Percentiles rank a stretch among this genome's conserved stretches.
These are phyloP conservation scores for Schizopygopsis pylzovi DNA, from an alignment of 2,797 vertebrate genomes.

Conservation along the genomic window DNA sequence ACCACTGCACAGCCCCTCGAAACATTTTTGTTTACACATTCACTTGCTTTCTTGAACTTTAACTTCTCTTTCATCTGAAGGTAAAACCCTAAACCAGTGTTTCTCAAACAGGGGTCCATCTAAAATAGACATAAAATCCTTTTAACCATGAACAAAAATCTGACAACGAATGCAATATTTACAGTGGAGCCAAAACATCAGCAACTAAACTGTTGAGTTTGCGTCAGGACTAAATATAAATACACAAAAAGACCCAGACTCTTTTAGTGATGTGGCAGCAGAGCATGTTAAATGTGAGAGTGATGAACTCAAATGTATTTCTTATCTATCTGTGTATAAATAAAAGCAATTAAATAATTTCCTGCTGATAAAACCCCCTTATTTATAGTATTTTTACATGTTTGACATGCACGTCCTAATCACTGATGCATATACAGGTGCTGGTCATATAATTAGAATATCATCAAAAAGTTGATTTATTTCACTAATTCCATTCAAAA, in stretches of 20 bases:
- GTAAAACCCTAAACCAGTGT: slow-evolving; percentile 6
- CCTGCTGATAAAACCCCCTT: slow-evolving; percentile 1
- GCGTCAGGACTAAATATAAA: background rate
- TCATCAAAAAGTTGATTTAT: too few relatives aligned
- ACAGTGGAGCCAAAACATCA: background rate
- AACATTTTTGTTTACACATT: slow-evolving; percentile 31
- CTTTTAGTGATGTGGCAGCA: background rate
- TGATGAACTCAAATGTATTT: background rate
- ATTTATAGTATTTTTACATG: background rate
- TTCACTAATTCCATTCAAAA: too few relatives aligned
- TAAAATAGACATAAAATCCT: slow-evolving; percentile 10
- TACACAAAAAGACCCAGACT: background rate
- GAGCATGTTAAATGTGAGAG: slow-evolving; percentile 7
- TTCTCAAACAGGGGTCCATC: slow-evolving; percentile 10
- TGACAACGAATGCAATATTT: background rate
- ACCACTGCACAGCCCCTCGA: slow-evolving; percentile 24
- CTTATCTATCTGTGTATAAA: slow-evolving; percentile 16
- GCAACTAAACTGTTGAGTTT: too few relatives aligned
- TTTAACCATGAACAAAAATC: slow-evolving; percentile 8
- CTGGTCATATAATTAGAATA: too few relatives aligned
- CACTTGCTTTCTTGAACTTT: slow-evolving; percentile 37
- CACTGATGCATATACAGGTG: background rate
- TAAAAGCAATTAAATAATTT: slow-evolving; percentile 7
- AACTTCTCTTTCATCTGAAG: slow-evolving; percentile 44
- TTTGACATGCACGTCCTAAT: background rate